phyloP scores from a whole-genome alignment of 2,797 vertebrate species.

The Gymnothorax javanicus region DNA sequence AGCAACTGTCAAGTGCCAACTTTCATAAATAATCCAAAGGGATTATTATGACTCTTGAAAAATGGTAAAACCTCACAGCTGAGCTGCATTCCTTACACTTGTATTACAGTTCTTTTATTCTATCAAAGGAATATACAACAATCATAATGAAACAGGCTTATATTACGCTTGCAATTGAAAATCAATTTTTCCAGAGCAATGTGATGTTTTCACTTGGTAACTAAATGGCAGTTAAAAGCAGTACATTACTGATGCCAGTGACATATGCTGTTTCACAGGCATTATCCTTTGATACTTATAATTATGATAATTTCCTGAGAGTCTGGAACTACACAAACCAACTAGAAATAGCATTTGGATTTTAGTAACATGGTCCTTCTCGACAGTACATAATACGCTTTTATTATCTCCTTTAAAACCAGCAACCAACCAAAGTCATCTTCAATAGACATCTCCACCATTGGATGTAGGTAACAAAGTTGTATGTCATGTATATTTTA shows the following conservation, averaged over 20 bases:
- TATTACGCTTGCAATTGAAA: not conserved
- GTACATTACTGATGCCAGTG: not conserved
- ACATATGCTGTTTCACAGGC: not conserved
- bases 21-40: not conserved
- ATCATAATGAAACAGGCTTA: not conserved
- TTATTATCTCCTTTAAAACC: not conserved
- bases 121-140: not conserved
- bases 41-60: not conserved
- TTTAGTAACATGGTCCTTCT: not conserved
- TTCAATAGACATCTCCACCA: not conserved
- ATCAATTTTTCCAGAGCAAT: constrained; percentile 11
- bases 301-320: not conserved
- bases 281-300: not conserved
- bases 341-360: not conserved
- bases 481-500: not conserved
- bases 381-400: not conserved
- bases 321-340: too few species aligned
- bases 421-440: not conserved
- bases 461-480: not conserved
- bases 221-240: not conserved
- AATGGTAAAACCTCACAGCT: not conserved
- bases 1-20: not conserved
- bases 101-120: not conserved
- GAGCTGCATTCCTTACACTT: not conserved
- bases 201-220: not conserved